Evolutionary conservation across 2,888 invertebrate genomes (phyloP), one percentile per base, ranked within the genome.

Genomic region (Hartigia nigra): DNA sequence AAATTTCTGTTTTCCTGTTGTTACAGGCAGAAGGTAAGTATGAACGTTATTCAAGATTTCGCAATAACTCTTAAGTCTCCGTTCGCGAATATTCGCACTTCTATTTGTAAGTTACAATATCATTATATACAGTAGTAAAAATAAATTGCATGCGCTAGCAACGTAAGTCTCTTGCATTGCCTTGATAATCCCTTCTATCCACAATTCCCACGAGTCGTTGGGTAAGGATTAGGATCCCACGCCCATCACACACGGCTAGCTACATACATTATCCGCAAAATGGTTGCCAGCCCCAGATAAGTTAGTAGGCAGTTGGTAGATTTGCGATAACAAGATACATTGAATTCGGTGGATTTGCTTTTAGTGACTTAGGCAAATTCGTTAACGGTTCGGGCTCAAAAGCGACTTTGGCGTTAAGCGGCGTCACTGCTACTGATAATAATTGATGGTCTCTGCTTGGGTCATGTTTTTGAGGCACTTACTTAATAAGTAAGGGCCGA

Each of bases 121-220:
- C 81, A 76, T 77, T 84, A 80, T 82, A 80, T 79, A 82, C 81
- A 82, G 75, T 72, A 74, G 82, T 78, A 80, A 82, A 74, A 81
- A 82, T 81, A 81, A 77, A 79, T 55, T 55, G 55, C 23, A 55
- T 55, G 55, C 55, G 55, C 55, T 23, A 23, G 55, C 55, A 23
- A 23, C 55, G 55, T 55, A 55, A 55, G 55, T 55, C 55, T 23
- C 55, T 55, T 55, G 55, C 23, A 55, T 55, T 55, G 55, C 55
- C 55, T 23, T 23, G 55, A 55, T 55, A 55, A 55, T 55, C 55
- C 23, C 55, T 55, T 55, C 55, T 55, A 23, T 55, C 55, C 23
- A 55, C 55, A 55, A 55, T 55, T 55, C 55, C 55, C 23, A 55
- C 23, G 55, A 55, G 55, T 55, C 55, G 55, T 55, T 55, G 55